A percentile compares a stretch with the other conserved stretches of the same genome.
These are phyloP conservation scores for Drosophila nigricruria DNA, from an alignment of 2,888 invertebrate species.

Conservation along the genomic window DNA sequence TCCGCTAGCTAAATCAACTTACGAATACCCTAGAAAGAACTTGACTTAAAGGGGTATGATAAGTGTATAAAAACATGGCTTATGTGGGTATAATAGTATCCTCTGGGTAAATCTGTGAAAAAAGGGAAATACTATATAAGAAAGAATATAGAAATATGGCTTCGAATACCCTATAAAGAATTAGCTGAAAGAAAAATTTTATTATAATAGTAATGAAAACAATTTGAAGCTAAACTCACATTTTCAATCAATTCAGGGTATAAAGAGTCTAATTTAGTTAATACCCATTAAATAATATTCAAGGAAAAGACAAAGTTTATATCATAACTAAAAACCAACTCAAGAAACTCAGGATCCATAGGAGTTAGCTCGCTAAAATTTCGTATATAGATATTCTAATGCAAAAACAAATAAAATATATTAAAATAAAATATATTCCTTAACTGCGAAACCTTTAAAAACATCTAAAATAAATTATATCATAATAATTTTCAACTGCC, in stretches of 20 bases:
- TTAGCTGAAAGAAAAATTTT: too few species aligned
- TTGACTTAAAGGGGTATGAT: neutral
- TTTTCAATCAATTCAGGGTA: too few species aligned
- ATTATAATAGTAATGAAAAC: too few species aligned
- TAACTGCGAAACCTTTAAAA: neutral
- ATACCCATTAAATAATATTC: too few species aligned
- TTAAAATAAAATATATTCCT: neutral
- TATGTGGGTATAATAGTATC: neutral
- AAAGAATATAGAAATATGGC: too few species aligned
- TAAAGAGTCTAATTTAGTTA: too few species aligned
- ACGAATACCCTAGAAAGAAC: conserved; percentile 17
- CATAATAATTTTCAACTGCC: neutral
- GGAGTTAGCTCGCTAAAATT: neutral
- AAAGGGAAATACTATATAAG: too few species aligned
- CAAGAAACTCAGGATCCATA: neutral
- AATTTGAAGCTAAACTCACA: too few species aligned
- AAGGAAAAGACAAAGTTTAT: neutral
- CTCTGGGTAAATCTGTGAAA: too few species aligned
- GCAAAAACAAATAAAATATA: neutral
- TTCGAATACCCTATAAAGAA: too few species aligned
- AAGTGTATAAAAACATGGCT: neutral
- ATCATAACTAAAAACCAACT: neutral
- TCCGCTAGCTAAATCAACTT: conserved; percentile 27
- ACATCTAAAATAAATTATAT: neutral
- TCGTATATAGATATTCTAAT: neutral